Base-by-base conservation (phyloP, 1,140 invertebrate species). In the Drosophila sturtevanti region DNA sequence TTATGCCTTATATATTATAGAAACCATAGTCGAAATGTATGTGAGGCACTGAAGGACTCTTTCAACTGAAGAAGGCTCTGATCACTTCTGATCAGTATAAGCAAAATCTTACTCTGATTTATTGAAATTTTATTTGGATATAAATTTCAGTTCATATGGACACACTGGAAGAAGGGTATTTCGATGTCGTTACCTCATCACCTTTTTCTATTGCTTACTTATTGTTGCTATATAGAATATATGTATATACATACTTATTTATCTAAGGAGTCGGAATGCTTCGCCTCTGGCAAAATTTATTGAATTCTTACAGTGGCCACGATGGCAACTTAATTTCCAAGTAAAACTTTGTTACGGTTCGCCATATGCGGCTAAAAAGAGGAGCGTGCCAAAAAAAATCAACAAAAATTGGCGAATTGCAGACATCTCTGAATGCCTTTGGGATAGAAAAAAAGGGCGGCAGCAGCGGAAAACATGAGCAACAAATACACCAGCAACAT, bases 321-420 rank as follows among this genome's bases (percentile, higher is more conserved):
- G 61, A 87, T 76, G 77, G 79, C 84, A 86, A 89, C 79, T 86
- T 87, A 76, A 86, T 86, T 86, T 86, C 65, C 71, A 72, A 76
- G 68, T 70, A 68, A 86, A 86, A 86, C 84, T 86, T 86, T 86
- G 82, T 87, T 79, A 82, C 81, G 77, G 82, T 65, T 76, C 68
- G 62, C 81, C 82, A 87, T 76, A 78, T 79, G 78, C 74, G 72
- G 12, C 66, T 38, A 68, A 62, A 35, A 58, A 63, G 24, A 67
- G 75, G 24, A 18, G 12, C 41, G 18, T 18, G 5, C 2, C 2
- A 37, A 56, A 51, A 65, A 63, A 68, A 84, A 65, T 62, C n/a
- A n/a, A n/a, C n/a, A n/a, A 79, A 14, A 37, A 5, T 64, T 60
- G 21, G 7, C 9, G 48, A 41, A 59, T 55, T 52, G 62, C 76